Evolutionary conservation across 2,113 vertebrate genomes (phyloP).

Genomic region (Bombycilla garrulus): DNA sequence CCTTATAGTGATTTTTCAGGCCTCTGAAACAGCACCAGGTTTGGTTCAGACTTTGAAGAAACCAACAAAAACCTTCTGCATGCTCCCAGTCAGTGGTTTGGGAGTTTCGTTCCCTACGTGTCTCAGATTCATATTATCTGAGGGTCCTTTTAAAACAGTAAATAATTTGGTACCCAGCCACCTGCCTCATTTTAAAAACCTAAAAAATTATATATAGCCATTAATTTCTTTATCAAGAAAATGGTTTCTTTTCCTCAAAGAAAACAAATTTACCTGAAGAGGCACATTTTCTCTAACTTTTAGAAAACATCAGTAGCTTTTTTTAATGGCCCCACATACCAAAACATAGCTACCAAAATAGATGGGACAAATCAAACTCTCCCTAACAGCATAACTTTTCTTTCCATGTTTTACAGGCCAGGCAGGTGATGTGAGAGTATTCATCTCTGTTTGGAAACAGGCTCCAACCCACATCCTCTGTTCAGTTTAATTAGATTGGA

Average conservation of each 20-base stretch:
- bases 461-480: background rate
- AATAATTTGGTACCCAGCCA: background rate
- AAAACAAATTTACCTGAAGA: background rate
- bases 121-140: background rate
- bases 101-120: background rate
- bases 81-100: background rate
- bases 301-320: background rate
- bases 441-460: background rate
- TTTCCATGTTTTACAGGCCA: background rate
- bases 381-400: background rate
- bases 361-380: background rate
- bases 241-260: background rate
- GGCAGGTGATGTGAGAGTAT: background rate
- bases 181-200: background rate
- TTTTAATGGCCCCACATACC: accelerated
- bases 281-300: background rate
- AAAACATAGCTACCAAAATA: background rate
- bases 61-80: background rate
- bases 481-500: background rate
- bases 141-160: background rate
- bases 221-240: background rate
- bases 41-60: background rate
- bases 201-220: background rate
- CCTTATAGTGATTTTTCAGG: background rate
- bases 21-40: background rate